Evolutionary conservation across 2,888 invertebrate species (phyloP).

Genomic region (Blomia tropicalis): DNA sequence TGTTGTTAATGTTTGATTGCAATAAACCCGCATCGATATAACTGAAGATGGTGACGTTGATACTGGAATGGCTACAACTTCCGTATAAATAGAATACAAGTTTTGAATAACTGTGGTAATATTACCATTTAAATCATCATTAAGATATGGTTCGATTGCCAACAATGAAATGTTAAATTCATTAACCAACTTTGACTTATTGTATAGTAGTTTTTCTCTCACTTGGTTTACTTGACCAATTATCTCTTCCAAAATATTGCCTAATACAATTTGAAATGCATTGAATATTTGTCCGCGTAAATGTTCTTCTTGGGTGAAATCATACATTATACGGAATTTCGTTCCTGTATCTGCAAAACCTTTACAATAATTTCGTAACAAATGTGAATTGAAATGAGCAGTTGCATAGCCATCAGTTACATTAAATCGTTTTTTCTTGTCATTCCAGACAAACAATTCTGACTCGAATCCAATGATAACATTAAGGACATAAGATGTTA

Average conservation of each 20-base stretch:
- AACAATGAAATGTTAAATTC: slow-evolving; percentile 1
- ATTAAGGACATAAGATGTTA: not conserved
- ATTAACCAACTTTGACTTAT: not conserved
- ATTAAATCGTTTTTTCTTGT: not conserved
- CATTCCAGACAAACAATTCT: not conserved
- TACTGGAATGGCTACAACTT: not conserved
- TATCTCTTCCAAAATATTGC: not conserved
- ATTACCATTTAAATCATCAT: not conserved
- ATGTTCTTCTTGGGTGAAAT: not conserved
- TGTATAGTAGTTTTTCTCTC: not conserved
- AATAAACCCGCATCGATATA: not conserved
- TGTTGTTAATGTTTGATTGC: not conserved
- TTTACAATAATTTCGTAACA: not conserved
- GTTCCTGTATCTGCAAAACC: not conserved
- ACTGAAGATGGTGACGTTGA: not conserved
- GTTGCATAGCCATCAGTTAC: not conserved
- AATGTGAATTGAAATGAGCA: not conserved
- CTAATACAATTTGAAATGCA: not conserved
- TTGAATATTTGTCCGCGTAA: slow-evolving; percentile 4
- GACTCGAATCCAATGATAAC: not conserved
- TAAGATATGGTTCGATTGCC: not conserved
- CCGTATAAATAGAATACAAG: not conserved
- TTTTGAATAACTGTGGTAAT: not conserved
- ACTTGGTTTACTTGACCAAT: not conserved
- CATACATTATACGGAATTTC: not conserved